Evolutionary conservation across 1,140 invertebrate genomes (phyloP), one percentile per base, ranked within the genome.

Genomic region (Diorhabda sublineata): DNA sequence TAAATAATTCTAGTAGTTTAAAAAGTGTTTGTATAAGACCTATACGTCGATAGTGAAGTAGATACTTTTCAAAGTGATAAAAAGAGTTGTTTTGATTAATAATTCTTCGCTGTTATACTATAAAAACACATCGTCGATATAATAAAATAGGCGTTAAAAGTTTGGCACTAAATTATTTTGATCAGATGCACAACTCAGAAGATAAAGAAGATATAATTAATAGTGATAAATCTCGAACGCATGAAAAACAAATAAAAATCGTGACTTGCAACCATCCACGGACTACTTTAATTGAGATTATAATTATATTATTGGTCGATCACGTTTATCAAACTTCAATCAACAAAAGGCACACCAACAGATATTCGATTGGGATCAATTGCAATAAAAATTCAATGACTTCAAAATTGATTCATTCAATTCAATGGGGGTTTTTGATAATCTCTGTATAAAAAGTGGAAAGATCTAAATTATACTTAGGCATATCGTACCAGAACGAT

Each of bases 231-330:
- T 68, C 57, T 66, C 43, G 57, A 41, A 7, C 67, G 67, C 56
- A 45, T 68, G 67, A 68, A 68, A 62, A 68, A 67, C 66, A 68
- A 68, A 68, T 68, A 68, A 63, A 63, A 68, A 62, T 68, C 67
- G 67, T 68, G 67, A 68, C 67, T 67, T 67, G 66, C 66, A 67
- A 45, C 43, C 8, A 47, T 45, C 66, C 58, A 7, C 47, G 45
- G 47, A 42, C 47, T 57, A 45, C 56, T 65, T 65, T 60, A 45
- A 45, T 44, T 42, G 44, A 58, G 57, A 60, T 60, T 58, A 56
- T 67, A 67, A 67, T 67, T 67, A 67, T 67, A 67, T 67, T 67
- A 67, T 67, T 67, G 58, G 66, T 45, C 42, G 66, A 59, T 59
- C 64, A 59, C 47, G 47, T 52, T n/a, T 52, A 52, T 52, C 47